Base-by-base conservation (phyloP, 1,140 invertebrate species). In the Scaptodrosophila lebanonensis region DNA sequence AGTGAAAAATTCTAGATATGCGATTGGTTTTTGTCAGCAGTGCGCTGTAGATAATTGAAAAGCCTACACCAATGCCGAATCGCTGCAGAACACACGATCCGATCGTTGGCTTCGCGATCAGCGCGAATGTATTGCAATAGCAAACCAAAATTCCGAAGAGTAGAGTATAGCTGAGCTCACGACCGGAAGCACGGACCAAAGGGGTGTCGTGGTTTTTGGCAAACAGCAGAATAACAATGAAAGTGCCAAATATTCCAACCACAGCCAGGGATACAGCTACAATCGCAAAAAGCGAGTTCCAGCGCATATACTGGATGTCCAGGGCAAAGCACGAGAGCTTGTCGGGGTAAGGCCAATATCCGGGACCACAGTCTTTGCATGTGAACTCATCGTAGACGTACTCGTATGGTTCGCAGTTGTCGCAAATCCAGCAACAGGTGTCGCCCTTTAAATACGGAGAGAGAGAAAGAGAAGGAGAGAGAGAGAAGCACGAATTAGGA, bases 21-120 rank as follows among this genome's bases (percentile, higher is more conserved):
- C 95, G 88, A 87, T 96, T 96, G 0, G 95, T 96, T 89, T 95
- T 95, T 2, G 94, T 95, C 2, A 96, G 89, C 8, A 96, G 86
- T 3, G 94, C 92, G 0, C 93, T 93, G 84, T 95, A 96, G 57
- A 96, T 95, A 87, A 95, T 92, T 0, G 93, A 91, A 72, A 96
- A 95, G 30, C 92, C 92, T 30, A 96, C 88, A 2, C 93, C 93
- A 0, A 93, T 93, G 56, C 94, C 86, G 27, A 93, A 88, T 30
- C 93, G 88, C 16, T 91, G 90, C 5, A 94, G 64, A 9, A 91
- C 90, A 85, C 95, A 97, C 0, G 91, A 90, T 1, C 90, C 71
- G 33, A 87, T 86, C 1, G 90, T 89, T 1, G 95, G 95, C 53
- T 91, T 91, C 3, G 93, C 91, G 5, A 96, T 86, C 16, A 96